Evolutionary conservation across 35 echinoderm and acorn worm genomes (phyloP), one percentile per base, ranked within the genome.

Genomic region (Hemicentrotus pulcherrimus): DNA sequence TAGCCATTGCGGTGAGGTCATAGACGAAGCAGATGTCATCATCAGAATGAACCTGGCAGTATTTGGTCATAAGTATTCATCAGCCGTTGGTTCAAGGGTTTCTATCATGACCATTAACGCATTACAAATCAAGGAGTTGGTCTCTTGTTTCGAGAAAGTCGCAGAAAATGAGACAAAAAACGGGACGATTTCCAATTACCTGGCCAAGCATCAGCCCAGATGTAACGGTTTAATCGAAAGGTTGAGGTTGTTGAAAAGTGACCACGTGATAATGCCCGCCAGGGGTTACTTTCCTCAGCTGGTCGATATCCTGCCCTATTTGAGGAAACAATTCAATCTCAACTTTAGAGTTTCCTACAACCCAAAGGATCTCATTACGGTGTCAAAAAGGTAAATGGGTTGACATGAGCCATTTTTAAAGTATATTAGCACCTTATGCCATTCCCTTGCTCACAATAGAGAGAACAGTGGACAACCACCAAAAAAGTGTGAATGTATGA

Each of bases 61-160:
- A 47, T 86, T 94, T 11, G 48, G 35, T n/a, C 61, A 41, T 7
- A 31, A 91, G 52, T 97, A 91, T 45, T 11, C 85, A 22, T 30
- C 30, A 15, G 95, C 94, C 46, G 95, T 97, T 52, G 96, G 96
- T 61, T 59, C 47, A 31, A 91, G 32, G 90, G 95, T 94, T 22
- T 35, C 95, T 47, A 18, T 97, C 14, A 95, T 96, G 93, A 91
- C 92, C 22, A 88, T 97, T 16, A 97, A 97, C 28, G 65, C 15
- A 78, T 78, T 78, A n/a, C 65, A 78, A 78, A 78, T 78, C 24
- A 78, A 78, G 28, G 19, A 78, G 19, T 8, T 78, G 24, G 5
- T 78, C 19, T 78, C 65, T 4, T 78, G 65, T 78, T 78, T 78
- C 65, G 7, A 28, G 22, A 78, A n/a, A 78, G 65, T 28, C 65